Conservation (phyloP, 2,888 invertebrate species). For the Agrotis segetum region DNA sequence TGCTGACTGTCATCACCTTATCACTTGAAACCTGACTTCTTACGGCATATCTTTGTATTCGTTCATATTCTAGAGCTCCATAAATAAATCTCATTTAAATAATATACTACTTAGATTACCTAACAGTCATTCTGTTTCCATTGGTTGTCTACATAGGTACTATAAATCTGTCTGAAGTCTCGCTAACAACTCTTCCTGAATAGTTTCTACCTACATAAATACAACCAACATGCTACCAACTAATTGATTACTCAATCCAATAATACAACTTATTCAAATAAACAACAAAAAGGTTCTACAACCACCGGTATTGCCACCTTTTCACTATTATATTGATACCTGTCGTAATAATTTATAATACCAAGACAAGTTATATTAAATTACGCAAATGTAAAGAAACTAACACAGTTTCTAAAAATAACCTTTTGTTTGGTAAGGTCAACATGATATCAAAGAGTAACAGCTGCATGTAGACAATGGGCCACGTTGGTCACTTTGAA, state of each 20-base stretch:
- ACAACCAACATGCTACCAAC: slow-evolving; percentile 6
- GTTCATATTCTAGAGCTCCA: neutral
- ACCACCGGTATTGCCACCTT: slow-evolving; percentile 10
- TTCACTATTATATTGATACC: slow-evolving; percentile 51
- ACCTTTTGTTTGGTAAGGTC: slow-evolving; percentile 57
- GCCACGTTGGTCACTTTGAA: slow-evolving; percentile 11
- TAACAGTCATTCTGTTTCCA: slow-evolving; percentile 18
- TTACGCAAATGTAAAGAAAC: slow-evolving; percentile 57
- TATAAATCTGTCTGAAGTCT: slow-evolving; percentile 41
- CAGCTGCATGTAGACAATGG: slow-evolving; percentile 22
- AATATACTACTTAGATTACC: slow-evolving; percentile 19
- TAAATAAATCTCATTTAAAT: slow-evolving; percentile 13
- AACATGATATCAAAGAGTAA: slow-evolving; percentile 23
- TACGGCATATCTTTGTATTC: neutral
- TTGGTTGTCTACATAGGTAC: slow-evolving; percentile 7
- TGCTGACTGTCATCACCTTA: no score
- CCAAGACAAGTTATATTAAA: slow-evolving; percentile 55
- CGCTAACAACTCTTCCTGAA: slow-evolving; percentile 35
- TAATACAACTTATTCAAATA: slow-evolving; percentile 43
- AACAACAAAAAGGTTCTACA: slow-evolving; percentile 26
- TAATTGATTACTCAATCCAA: slow-evolving; percentile 45
- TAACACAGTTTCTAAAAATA: slow-evolving; percentile 58
- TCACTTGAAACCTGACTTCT: neutral
- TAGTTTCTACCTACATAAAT: slow-evolving; percentile 13
- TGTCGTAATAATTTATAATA: slow-evolving; percentile 60